These are phyloP conservation scores for Pachyrhynchus sulphureomaculatus DNA, from an alignment of 1,140 invertebrate species.

Conservation along the genomic window DNA sequence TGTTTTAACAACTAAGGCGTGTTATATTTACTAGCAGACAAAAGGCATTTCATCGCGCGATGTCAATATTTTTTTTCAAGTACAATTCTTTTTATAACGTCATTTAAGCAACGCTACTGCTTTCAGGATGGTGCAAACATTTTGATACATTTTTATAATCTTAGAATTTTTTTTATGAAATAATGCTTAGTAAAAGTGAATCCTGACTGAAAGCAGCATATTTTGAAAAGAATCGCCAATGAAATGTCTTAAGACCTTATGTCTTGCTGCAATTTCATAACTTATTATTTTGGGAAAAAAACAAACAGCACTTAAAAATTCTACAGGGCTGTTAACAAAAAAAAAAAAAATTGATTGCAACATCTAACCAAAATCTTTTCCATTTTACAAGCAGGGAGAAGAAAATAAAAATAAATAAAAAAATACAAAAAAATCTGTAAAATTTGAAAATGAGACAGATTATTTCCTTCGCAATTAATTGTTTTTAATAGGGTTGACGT, in stretches of 20 bases:
- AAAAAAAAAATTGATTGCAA: slow-evolving; percentile 44
- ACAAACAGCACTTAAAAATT: slow-evolving; percentile 38
- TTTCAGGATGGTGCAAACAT: slow-evolving; percentile 37
- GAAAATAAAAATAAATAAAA: slow-evolving; percentile 39
- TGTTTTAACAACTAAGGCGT: slow-evolving; percentile 51
- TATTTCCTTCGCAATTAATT: slow-evolving; percentile 33
- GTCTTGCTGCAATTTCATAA: slow-evolving; percentile 51
- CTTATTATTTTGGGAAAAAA: slow-evolving; percentile 47
- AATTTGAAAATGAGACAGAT: slow-evolving; percentile 43
- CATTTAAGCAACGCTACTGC: slow-evolving; percentile 20
- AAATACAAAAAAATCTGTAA: slow-evolving; percentile 49
- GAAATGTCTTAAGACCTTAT: slow-evolving; percentile 52
- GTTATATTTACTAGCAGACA: slow-evolving; percentile 48
- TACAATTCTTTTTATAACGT: slow-evolving; percentile 11
- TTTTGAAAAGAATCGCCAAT: slow-evolving; percentile 36
- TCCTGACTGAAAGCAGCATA: slow-evolving; percentile 37
- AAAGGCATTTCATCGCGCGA: slow-evolving; percentile 50
- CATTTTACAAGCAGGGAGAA: slow-evolving; percentile 37
- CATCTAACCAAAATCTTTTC: slow-evolving; percentile 44
- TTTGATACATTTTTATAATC: slow-evolving; percentile 51
- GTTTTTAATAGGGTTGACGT: slow-evolving; percentile 9
- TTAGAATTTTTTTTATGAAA: slow-evolving; percentile 41
- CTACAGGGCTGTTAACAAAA: slow-evolving; percentile 38
- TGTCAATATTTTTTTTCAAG: slow-evolving; percentile 1
- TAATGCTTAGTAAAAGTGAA: slow-evolving; percentile 39